Evolutionary conservation across 2,888 invertebrate genomes (phyloP).

Genomic region (Agonopterix arenella): DNA sequence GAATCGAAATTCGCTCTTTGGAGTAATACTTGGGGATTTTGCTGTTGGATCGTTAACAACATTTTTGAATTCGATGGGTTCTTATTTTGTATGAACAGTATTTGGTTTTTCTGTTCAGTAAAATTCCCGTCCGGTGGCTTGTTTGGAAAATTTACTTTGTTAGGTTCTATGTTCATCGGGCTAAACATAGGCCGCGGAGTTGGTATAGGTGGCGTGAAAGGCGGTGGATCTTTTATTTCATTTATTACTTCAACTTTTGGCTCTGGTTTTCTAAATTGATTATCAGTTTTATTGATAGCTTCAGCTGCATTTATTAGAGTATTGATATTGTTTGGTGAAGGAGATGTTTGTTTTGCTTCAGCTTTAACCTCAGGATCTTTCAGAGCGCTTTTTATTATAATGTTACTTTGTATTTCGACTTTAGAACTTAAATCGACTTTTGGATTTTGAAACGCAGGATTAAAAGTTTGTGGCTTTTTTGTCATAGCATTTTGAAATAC

Average conservation of each 20-base stretch:
- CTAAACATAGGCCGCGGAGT: conserved; percentile 35
- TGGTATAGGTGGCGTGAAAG: conserved; percentile 14
- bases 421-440: conserved; percentile 28
- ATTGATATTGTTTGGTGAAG: conserved; percentile 35
- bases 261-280: conserved; percentile 43
- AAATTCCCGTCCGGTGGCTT: conserved; percentile 43
- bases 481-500: conserved; percentile 24
- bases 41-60: conserved; percentile 55
- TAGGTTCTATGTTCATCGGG: conserved; percentile 43
- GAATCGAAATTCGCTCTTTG: conserved; percentile 56
- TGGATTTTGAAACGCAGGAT: conserved; percentile 29
- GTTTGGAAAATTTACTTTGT: conserved; percentile 34
- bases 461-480: conserved; percentile 26
- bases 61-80: conserved; percentile 51
- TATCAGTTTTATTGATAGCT: conserved; percentile 49
- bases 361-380: conserved; percentile 34
- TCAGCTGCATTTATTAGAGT: conserved; percentile 58
- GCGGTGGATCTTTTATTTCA: conserved; percentile 29
- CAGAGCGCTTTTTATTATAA: conserved; percentile 52
- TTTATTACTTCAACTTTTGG: conserved; percentile 29
- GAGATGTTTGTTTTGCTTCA: conserved; percentile 15
- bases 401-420: conserved; percentile 65
- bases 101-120: conserved; percentile 58
- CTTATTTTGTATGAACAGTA: conserved; percentile 59
- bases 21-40: conserved; percentile 54